phyloP scores from a whole-genome alignment of 2,797 vertebrate species.

The Premnoplex brunnescens region DNA sequence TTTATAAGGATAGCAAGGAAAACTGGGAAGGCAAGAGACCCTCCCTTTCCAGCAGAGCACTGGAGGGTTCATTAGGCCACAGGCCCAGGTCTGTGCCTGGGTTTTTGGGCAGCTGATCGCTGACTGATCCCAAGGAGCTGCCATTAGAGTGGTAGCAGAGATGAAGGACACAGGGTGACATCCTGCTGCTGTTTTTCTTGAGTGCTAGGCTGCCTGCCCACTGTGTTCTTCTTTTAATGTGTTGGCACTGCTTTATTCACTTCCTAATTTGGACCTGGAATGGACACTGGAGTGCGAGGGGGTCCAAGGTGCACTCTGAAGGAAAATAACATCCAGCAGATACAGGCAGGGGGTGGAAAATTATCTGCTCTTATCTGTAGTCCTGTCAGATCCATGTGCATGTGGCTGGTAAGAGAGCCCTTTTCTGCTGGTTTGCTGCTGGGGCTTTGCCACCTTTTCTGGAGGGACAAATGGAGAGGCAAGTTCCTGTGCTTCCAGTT shows the following conservation, averaged over 20 bases:
- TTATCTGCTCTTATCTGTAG: neutral
- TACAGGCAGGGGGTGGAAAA: neutral
- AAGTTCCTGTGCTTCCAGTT: neutral
- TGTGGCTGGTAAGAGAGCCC: neutral
- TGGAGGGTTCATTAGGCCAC: fast-evolving
- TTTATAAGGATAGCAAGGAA: neutral
- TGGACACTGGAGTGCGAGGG: neutral
- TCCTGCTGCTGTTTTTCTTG: neutral
- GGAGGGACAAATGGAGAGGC: no score
- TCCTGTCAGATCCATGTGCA: neutral
- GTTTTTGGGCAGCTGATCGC: neutral
- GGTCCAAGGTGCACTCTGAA: neutral
- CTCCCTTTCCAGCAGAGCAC: fast-evolving
- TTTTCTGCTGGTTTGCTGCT: neutral
- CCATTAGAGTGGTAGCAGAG: neutral
- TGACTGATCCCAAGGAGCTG: neutral
- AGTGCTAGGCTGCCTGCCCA: neutral
- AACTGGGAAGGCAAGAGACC: neutral
- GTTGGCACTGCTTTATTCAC: neutral
- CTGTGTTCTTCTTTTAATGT: neutral
- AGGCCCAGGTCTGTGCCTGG: neutral
- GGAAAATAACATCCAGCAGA: neutral
- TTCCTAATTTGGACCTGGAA: neutral
- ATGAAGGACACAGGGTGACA: neutral
- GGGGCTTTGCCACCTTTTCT: neutral